A percentile compares a stretch with the other conserved stretches of the same genome.
Conservation (phyloP, 2,113 vertebrate genomes). For the Misgurnus mizolepis region DNA sequence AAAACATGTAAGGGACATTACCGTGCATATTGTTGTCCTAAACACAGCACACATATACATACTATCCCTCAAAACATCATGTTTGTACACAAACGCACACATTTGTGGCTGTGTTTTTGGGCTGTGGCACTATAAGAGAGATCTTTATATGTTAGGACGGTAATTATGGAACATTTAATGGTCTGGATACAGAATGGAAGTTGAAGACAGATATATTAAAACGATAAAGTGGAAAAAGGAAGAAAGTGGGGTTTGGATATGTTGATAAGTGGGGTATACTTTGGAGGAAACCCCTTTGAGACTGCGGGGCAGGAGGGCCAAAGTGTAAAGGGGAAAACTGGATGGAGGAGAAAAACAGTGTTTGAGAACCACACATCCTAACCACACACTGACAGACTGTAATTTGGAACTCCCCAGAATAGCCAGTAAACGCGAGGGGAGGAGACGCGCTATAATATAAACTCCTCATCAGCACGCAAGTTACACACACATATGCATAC, state of each 20-base stretch:
- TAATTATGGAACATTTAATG: slow-evolving; percentile 50
- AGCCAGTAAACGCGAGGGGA: slow-evolving; percentile 74
- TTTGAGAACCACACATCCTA: slow-evolving; percentile 75
- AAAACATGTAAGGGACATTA: not conserved
- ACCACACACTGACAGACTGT: slow-evolving; percentile 79
- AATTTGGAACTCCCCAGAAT: slow-evolving; percentile 82
- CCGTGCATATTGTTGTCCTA: not conserved
- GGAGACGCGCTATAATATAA: slow-evolving; percentile 73
- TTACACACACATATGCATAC: slow-evolving; percentile 46
- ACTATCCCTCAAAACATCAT: not conserved
- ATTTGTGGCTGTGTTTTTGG: slow-evolving; percentile 19
- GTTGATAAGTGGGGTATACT: not conserved
- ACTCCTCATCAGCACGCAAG: slow-evolving; percentile 75
- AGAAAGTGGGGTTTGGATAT: slow-evolving; percentile 25
- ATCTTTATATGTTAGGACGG: slow-evolving; percentile 29
- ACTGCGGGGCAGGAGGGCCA: slow-evolving; percentile 5
- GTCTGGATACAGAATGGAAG: slow-evolving; percentile 39
- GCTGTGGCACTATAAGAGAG: not conserved
- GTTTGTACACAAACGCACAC: slow-evolving; percentile 11
- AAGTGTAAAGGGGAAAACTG: slow-evolving; percentile 38
- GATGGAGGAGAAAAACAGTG: slow-evolving; percentile 70
- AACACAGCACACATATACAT: not conserved
- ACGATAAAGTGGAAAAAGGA: slow-evolving; percentile 31
- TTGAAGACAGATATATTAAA: slow-evolving; percentile 1
- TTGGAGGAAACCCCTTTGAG: slow-evolving; percentile 7